Percentiles rank a stretch among this genome's conserved stretches.
These are phyloP conservation scores for Itoplectis maculator DNA, from an alignment of 2,888 invertebrate genomes.

Conservation along the genomic window DNA sequence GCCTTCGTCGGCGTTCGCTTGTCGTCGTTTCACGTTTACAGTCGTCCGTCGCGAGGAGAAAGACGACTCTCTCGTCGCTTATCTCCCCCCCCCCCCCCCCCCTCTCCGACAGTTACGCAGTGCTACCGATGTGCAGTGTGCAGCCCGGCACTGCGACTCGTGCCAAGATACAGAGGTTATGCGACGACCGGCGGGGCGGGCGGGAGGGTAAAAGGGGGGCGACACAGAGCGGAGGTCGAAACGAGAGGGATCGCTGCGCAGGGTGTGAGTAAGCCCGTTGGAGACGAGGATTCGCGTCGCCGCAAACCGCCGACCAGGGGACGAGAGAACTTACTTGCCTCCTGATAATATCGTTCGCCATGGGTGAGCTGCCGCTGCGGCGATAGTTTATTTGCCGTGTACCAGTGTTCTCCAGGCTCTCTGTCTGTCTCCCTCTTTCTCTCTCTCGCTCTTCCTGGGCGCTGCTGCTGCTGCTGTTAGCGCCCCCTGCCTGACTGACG, in stretches of 20 bases:
- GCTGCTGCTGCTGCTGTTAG: too few relatives aligned
- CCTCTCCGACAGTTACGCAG: too few relatives aligned
- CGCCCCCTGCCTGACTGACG: too few relatives aligned
- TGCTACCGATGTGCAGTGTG: too few relatives aligned
- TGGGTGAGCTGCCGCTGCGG: conserved; percentile 53
- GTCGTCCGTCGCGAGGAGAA: conserved; percentile 6
- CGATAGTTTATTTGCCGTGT: conserved; percentile 64
- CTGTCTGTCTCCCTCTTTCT: background rate
- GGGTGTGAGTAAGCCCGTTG: conserved; percentile 22
- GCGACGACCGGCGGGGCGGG: too few relatives aligned
- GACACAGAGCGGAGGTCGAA: conserved; percentile 2
- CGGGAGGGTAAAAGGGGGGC: background rate
- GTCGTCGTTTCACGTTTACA: conserved; percentile 34
- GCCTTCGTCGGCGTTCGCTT: too few relatives aligned
- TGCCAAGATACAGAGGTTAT: conserved; percentile 55
- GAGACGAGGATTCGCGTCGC: conserved; percentile 40
- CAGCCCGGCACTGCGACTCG: conserved; percentile 25
- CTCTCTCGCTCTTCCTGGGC: too few relatives aligned
- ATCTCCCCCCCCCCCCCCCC: background rate
- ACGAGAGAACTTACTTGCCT: conserved; percentile 59
- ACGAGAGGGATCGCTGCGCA: too few relatives aligned
- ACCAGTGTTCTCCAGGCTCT: background rate
- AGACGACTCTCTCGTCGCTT: conserved; percentile 25
- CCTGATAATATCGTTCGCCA: conserved; percentile 66
- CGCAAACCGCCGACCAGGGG: conserved; percentile 55